Percentiles rank a stretch among this genome's conserved stretches.
These are phyloP conservation scores for Drosophila longiperda DNA, from an alignment of 2,888 invertebrate species.

Conservation along the genomic window DNA sequence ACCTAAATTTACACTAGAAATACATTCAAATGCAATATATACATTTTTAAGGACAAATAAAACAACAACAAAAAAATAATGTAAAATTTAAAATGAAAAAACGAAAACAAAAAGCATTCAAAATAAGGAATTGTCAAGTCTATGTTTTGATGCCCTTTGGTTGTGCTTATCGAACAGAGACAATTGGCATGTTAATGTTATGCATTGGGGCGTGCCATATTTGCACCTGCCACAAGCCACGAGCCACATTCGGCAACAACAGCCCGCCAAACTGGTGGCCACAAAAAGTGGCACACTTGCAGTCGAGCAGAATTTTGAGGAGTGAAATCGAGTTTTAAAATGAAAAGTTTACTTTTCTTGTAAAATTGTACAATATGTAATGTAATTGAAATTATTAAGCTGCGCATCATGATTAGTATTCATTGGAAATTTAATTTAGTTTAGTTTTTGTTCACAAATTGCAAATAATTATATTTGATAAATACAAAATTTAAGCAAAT, in stretches of 20 bases:
- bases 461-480: too few species aligned
- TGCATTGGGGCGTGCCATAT: conserved; percentile 52
- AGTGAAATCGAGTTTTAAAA: neutral
- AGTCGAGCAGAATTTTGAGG: neutral
- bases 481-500: too few species aligned
- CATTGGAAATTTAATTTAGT: neutral
- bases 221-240: conserved; percentile 23
- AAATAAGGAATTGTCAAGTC: conserved; percentile 24
- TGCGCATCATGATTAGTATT: neutral
- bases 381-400: neutral
- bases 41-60: conserved; percentile 3
- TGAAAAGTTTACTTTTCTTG: neutral
- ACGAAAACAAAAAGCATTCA: conserved; percentile 8
- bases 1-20: conserved; percentile 20
- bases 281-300: conserved; percentile 13
- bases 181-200: conserved; percentile 51
- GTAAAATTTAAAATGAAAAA: conserved; percentile 25
- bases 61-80: conserved; percentile 12
- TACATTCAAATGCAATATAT: conserved; percentile 14
- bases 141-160: conserved; percentile 17
- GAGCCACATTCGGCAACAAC: conserved; percentile 2
- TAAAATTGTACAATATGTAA: neutral
- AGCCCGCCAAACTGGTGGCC: conserved; percentile 25
- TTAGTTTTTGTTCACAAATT: too few species aligned
- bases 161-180: conserved; percentile 24